These are phyloP conservation scores for Amphiprion ocellaris DNA, from an alignment of 2,113 vertebrate species.

Conservation along the genomic window DNA sequence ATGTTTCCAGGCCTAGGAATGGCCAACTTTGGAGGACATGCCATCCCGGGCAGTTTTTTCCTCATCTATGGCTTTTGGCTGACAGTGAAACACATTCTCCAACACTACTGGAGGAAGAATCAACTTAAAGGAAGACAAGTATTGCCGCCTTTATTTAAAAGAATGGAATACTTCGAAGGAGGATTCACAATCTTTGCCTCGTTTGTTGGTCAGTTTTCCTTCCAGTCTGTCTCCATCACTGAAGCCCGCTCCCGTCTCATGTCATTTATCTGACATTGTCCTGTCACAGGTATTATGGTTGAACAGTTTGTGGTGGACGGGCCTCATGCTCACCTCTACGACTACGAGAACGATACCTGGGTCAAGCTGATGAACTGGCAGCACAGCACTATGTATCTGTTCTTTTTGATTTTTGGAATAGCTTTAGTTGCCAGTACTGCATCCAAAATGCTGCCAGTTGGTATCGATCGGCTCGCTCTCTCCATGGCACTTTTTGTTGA, in stretches of 20 bases:
- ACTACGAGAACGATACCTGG: conserved; percentile 77
- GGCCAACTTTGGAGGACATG: conserved; percentile 97
- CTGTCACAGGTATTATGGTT: conserved; percentile 89
- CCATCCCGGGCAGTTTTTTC: conserved; percentile 94
- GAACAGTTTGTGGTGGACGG: conserved; percentile 96
- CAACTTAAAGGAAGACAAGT: conserved; percentile 69
- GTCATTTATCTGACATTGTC: background rate
- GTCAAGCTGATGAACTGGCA: conserved; percentile 99
- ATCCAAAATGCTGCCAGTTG: conserved; percentile 75
- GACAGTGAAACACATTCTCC: conserved; percentile 88
- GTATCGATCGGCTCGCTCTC: conserved; percentile 88
- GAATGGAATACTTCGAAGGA: conserved; percentile 89
- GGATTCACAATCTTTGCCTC: conserved; percentile 83
- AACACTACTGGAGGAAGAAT: conserved; percentile 80
- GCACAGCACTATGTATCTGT: conserved; percentile 97
- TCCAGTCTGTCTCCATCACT: background rate
- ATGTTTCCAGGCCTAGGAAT: conserved; percentile 79
- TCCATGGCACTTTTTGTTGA: conserved; percentile 89
- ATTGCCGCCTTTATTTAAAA: conserved; percentile 67
- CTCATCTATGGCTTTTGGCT: conserved; percentile 93
- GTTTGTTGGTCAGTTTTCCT: conserved; percentile 87
- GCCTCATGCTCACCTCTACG: conserved; percentile 89
- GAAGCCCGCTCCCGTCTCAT: background rate
- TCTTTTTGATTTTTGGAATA: conserved; percentile 89
- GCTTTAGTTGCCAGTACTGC: conserved; percentile 81